Base-by-base conservation (phyloP, 2,888 invertebrate genomes). In the Agonopterix arenella region DNA sequence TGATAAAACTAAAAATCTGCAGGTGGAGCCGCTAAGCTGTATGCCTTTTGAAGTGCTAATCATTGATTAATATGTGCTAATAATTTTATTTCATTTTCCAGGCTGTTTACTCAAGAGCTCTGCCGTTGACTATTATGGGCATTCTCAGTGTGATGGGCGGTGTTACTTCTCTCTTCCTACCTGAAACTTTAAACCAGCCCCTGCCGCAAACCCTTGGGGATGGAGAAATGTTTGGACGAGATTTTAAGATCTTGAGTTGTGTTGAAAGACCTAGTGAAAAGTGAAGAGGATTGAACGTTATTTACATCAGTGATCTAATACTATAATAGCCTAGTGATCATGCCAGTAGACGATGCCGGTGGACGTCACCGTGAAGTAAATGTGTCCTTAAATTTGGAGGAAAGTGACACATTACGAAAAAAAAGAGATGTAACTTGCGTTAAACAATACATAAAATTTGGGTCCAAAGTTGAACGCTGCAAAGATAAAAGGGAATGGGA, bases 181-280 rank as follows among this genome's bases (percentile, higher is more conserved):
- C 93, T 0, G 93, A 93, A 66, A 93, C 93, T 0, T 76, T 93
- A 38, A 90, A 92, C 62, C 90, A 91, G 52, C 91, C 91, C 1
- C 69, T 93, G 44, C 93, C 93, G 0, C 92, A 93, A 66, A 92
- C 92, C 36, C 73, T 92, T 50, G 90, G 88, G 16, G 93, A 93
- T 57, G 92, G 92, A 41, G 93, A 93, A 58, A 69, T 81, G 43
- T 92, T 92, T 56, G 92, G 93, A 4, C 84, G 90, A 42, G 76
- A 90, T 52, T 90, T 91, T 60, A 90, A 90, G 59, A 76, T 92
- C 18, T 76, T 91, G 58, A 91, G 91, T 50, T 91, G 91, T 55
- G 90, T 91, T 4, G 75, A 67, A 28, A 63, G 53, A 18, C 66
- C 63, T 44, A 57, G 16, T 16, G 13, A 60, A 44, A 58, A 52